Percentiles rank a stretch among this genome's conserved stretches.
These are phyloP conservation scores for Tinamus guttatus DNA, from an alignment of 2,113 vertebrate genomes.

Conservation along the genomic window DNA sequence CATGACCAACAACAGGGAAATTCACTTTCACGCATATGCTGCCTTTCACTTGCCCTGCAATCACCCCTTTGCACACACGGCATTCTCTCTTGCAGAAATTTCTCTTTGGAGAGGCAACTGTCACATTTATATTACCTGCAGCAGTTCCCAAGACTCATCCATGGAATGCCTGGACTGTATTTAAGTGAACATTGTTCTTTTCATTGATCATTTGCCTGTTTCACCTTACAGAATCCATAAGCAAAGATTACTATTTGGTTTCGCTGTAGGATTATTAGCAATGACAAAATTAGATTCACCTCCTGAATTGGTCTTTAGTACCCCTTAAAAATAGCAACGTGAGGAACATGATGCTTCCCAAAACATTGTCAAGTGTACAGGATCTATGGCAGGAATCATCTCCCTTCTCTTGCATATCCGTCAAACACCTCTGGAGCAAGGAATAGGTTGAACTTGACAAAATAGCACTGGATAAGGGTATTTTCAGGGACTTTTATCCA, in stretches of 20 bases:
- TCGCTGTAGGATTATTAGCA: neutral
- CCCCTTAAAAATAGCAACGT: neutral
- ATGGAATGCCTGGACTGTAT: neutral
- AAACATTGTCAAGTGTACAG: neutral
- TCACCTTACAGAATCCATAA: neutral
- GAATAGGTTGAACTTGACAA: neutral
- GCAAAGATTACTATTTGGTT: neutral
- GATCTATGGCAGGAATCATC: neutral
- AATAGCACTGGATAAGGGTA: rapidly evolving
- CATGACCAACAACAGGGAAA: neutral
- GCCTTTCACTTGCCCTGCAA: neutral
- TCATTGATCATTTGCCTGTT: neutral
- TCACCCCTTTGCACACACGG: rapidly evolving
- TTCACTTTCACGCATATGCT: rapidly evolving
- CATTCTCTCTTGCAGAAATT: neutral
- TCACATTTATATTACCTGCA: neutral
- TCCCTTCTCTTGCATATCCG: rapidly evolving
- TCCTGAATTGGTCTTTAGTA: neutral
- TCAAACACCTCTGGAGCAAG: neutral
- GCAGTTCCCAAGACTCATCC: neutral
- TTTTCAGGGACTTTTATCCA: neutral
- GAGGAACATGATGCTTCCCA: neutral
- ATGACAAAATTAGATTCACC: neutral
- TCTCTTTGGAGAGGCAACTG: neutral
- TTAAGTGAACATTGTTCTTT: neutral